Base-by-base conservation (phyloP, 1,140 invertebrate genomes). In the Listronotus oregonensis region DNA sequence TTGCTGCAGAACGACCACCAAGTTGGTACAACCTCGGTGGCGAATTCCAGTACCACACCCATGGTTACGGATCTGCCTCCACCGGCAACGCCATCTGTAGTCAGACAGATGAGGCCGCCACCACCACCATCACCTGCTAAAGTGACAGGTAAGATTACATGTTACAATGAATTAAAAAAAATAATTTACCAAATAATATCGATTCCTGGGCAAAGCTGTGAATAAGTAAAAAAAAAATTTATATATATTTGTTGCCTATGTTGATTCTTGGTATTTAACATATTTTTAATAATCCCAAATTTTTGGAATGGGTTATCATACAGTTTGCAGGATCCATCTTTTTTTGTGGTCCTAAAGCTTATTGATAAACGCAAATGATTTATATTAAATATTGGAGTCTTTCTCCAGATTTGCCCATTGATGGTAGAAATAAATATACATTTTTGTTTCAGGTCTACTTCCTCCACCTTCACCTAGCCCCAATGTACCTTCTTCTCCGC, bases 1-100 rank as follows among this genome's bases (percentile, higher is more conserved):
- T 80, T 96, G 57, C 81, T 96, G 68, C 93, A 96, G 82, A 95
- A 92, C 76, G 92, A 95, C 74, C 89, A 87, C 27, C 64, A 71
- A 63, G 62, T 27, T 18, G 15, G 49, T 27, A 63, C 51, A 18
- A 52, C 62, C 9, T 12, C 68, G 12, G 46, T 39, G 40, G 49
- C 46, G 17, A 61, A 18, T 46, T 34, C 61, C 8, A 42, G 12
- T 17, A 42, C 40, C 15, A 56, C 43, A 39, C 34, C 17, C 37
- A 17, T 17, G 12, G 27, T 64, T 8, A 10, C 17, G 4, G 43
- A 58, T 39, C 9, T 37, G 37, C 44, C 34, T 43, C 42, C 32
- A 7, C 18, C 12, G 40, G 40, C 21, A 6, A 17, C 15, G 7
- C 34, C 52, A 31, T 40, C 65, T 8, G 43, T 42, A 46, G 57